A percentile compares a stretch with the other conserved stretches of the same genome.
Evolutionary conservation across 2,888 invertebrate species (phyloP).

Genomic region (Nomada flava): DNA sequence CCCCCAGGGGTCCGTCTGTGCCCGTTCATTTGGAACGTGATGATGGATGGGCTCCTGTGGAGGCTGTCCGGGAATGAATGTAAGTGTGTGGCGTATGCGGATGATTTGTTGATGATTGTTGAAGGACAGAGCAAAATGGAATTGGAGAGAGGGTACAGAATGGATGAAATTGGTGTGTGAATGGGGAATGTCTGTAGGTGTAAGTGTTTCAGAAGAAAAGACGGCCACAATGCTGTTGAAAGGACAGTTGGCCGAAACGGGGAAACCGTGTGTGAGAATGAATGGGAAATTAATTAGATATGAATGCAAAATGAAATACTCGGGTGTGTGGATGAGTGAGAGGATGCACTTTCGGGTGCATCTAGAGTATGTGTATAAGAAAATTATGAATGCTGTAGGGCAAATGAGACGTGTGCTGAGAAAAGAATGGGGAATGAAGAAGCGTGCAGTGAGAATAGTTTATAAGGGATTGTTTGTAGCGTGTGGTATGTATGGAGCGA

Average conservation of each 20-base stretch:
- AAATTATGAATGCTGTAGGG: no score
- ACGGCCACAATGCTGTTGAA: not conserved
- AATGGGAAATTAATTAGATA: not conserved
- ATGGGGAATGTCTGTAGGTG: not conserved
- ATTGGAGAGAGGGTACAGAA: not conserved
- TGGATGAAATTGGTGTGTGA: slow-evolving; percentile 11
- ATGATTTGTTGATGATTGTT: not conserved
- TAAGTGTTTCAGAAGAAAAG: not conserved
- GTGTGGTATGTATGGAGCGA: not conserved
- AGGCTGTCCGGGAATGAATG: not conserved
- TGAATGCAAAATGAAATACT: not conserved
- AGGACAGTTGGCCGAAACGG: not conserved
- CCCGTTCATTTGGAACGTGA: not conserved
- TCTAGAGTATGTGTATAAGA: not conserved
- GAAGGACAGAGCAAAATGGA: slow-evolving; percentile 4
- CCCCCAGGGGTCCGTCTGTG: not conserved
- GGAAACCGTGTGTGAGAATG: not conserved
- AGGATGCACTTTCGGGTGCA: not conserved
- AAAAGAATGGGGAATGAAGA: no score
- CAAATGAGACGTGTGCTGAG: no score
- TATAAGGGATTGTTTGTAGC: not conserved
- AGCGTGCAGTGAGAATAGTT: no score
- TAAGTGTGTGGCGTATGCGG: not conserved
- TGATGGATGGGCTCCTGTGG: not conserved
- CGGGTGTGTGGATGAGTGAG: slow-evolving; percentile 14